These are phyloP conservation scores for Dicaeum eximium DNA, from an alignment of 2,113 vertebrate genomes.

Conservation along the genomic window DNA sequence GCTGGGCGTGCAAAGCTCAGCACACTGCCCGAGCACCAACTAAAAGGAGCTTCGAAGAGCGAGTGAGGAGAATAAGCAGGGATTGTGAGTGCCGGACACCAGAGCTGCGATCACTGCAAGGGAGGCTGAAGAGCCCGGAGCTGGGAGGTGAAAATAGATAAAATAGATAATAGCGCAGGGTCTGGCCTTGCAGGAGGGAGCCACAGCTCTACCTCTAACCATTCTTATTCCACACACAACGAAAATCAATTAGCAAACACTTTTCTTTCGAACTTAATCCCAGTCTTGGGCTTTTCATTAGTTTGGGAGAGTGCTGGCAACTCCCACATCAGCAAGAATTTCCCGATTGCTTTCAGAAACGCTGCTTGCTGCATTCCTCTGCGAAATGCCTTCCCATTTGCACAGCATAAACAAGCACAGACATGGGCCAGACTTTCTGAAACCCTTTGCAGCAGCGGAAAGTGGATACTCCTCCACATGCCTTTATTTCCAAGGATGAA, in stretches of 20 bases:
- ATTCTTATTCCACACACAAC: not conserved
- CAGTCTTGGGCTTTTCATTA: not conserved
- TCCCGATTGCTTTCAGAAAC: slow-evolving; percentile 20
- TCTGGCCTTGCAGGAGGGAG: not conserved
- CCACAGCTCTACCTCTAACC: not conserved
- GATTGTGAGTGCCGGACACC: accelerated
- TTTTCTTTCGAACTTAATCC: not conserved
- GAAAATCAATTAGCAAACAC: not conserved
- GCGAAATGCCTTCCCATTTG: slow-evolving; percentile 1
- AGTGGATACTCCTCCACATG: not conserved
- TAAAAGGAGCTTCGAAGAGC: not conserved
- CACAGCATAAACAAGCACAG: not conserved
- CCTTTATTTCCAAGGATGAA: not conserved
- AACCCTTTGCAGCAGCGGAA: not conserved
- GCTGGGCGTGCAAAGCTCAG: not conserved
- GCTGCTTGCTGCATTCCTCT: not conserved
- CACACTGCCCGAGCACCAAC: not conserved
- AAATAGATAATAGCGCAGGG: accelerated
- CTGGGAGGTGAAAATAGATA: not conserved
- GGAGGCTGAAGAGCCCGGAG: not conserved
- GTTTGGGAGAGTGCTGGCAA: not conserved
- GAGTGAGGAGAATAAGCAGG: not conserved
- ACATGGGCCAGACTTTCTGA: not conserved
- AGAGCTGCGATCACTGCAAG: not conserved
- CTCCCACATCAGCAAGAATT: slow-evolving; percentile 55